These are phyloP conservation scores for Falco concolor DNA, from an alignment of 2,797 vertebrate genomes.

Conservation along the genomic window DNA sequence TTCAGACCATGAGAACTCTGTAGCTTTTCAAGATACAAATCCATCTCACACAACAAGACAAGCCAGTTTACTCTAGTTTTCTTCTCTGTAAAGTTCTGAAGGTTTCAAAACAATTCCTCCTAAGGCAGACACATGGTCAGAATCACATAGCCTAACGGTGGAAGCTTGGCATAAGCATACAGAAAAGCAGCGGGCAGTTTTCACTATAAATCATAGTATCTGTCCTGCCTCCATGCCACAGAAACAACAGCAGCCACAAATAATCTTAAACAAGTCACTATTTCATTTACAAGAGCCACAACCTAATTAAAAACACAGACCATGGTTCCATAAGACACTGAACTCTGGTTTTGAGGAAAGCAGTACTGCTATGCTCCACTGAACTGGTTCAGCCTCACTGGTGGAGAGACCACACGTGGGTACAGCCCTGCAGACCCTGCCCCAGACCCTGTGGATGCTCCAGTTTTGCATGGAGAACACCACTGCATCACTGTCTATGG, in stretches of 20 bases:
- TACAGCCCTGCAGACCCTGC: neutral
- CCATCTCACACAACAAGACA: neutral
- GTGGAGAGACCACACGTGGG: too few relatives aligned
- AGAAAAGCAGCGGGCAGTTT: neutral
- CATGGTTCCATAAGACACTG: accelerated
- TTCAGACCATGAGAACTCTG: neutral
- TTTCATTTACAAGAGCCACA: neutral
- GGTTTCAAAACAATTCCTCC: neutral
- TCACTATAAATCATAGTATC: neutral
- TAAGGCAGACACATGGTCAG: neutral
- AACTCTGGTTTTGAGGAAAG: neutral
- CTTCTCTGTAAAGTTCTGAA: neutral
- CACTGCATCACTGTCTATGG: accelerated
- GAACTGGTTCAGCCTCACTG: neutral
- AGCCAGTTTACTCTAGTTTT: neutral
- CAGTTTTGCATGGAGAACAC: accelerated
- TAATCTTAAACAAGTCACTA: neutral
- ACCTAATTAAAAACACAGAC: neutral
- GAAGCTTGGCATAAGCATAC: neutral
- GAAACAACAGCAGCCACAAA: neutral
- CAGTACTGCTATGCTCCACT: neutral
- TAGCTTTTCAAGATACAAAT: neutral
- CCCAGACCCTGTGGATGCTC: neutral
- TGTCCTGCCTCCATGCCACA: neutral
- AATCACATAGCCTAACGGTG: neutral